Evolutionary conservation across 2,888 invertebrate species (phyloP).

Genomic region (Aphrophora alni): DNA sequence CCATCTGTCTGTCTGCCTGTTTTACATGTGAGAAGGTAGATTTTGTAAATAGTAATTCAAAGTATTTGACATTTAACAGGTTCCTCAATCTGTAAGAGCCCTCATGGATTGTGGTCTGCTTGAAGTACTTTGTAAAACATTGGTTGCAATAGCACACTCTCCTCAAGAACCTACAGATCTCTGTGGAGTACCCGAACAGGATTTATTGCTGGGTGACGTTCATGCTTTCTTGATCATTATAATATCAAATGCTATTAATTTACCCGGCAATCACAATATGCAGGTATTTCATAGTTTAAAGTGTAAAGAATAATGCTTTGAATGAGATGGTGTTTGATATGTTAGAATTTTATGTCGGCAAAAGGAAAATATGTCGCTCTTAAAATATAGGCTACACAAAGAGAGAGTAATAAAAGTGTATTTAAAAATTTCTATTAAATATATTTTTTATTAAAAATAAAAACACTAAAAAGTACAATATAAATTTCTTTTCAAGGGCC

Average conservation of each 20-base stretch:
- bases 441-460: no score
- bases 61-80: constrained; percentile 21
- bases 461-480: no score
- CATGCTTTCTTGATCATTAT: constrained; percentile 57
- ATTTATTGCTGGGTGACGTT: constrained; percentile 53
- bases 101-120: constrained; percentile 60
- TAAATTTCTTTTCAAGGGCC: no score
- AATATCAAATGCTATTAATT: constrained; percentile 57
- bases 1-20: no score
- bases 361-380: neutral
- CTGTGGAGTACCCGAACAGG: constrained; percentile 46
- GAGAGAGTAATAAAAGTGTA: neutral
- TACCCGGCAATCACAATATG: constrained; percentile 58
- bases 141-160: constrained; percentile 56
- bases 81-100: constrained; percentile 43
- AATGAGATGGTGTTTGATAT: no score
- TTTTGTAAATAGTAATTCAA: no score
- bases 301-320: no score
- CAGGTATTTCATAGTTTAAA: constrained; percentile 53
- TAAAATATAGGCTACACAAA: neutral
- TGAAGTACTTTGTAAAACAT: constrained; percentile 58
- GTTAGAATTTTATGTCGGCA: neutral
- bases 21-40: no score
- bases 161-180: constrained; percentile 47
- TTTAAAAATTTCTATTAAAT: no score